Evolutionary conservation across 30 jellyfish, hydroid and myxozoan genomes (phyloP).

Genomic region (Morbakka virulenta): DNA sequence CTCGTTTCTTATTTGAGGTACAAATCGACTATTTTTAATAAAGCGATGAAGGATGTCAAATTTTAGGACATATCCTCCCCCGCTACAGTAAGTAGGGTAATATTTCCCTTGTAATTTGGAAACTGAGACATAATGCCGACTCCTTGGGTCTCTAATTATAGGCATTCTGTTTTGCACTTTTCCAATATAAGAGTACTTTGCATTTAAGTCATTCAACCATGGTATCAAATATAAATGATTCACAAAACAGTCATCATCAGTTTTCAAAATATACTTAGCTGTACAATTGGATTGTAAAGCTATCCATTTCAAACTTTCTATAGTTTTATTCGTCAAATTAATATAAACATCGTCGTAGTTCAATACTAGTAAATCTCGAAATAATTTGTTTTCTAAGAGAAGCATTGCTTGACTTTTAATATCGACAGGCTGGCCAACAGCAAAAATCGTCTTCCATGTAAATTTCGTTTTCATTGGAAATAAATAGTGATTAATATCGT

Average conservation of each 20-base stretch:
- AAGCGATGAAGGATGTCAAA: slow-evolving; percentile 20
- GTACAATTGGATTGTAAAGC: slow-evolving; percentile 13
- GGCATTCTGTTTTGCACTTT: slow-evolving; percentile 53
- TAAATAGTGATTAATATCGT: too few species aligned
- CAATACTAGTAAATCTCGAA: slow-evolving; percentile 9
- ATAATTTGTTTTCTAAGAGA: not conserved
- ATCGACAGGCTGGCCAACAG: not conserved
- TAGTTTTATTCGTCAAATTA: slow-evolving; percentile 16
- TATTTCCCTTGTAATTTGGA: not conserved
- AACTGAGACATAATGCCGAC: slow-evolving; percentile 27
- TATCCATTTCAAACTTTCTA: slow-evolving; percentile 20
- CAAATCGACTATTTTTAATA: slow-evolving; percentile 1
- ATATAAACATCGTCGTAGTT: slow-evolving; percentile 11
- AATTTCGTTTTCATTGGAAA: too few species aligned
- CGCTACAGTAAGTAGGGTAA: slow-evolving; percentile 45
- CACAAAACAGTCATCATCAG: slow-evolving; percentile 57
- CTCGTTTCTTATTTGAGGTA: slow-evolving; percentile 12
- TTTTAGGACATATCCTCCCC: slow-evolving; percentile 51
- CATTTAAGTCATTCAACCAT: not conserved
- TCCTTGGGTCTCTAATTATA: slow-evolving; percentile 28
- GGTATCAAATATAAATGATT: not conserved
- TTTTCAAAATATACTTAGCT: slow-evolving; percentile 25
- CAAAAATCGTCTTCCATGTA: not conserved
- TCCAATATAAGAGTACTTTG: slow-evolving; percentile 36
- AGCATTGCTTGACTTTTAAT: not conserved